Evolutionary conservation across 2,888 invertebrate genomes (phyloP).

Genomic region (Volucella inanis): DNA sequence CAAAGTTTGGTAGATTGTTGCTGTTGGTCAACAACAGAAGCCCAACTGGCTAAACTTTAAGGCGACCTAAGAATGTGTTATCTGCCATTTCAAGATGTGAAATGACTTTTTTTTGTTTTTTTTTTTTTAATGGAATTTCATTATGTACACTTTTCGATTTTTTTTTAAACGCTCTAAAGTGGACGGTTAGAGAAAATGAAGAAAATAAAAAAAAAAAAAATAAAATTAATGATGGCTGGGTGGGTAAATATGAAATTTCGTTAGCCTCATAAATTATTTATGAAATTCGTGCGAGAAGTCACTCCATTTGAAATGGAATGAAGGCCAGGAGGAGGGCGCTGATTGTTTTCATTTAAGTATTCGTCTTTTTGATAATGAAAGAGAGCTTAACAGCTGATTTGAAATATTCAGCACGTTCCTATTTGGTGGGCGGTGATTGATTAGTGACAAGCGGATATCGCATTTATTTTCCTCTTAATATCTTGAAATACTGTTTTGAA

Average conservation of each 20-base stretch:
- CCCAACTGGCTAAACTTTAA: slow-evolving; percentile 8
- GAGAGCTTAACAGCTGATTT: slow-evolving; percentile 26
- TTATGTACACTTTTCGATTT: slow-evolving; percentile 19
- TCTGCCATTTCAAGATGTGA: slow-evolving; percentile 1
- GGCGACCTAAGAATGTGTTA: slow-evolving; percentile 9
- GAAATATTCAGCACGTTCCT: slow-evolving; percentile 40
- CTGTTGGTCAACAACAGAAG: slow-evolving; percentile 8
- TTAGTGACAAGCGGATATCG: slow-evolving; percentile 21
- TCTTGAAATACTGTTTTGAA: slow-evolving; percentile 20
- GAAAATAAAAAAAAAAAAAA: slow-evolving; percentile 2
- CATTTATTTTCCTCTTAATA: slow-evolving; percentile 13
- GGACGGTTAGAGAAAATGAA: background rate
- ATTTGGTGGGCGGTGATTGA: slow-evolving; percentile 49
- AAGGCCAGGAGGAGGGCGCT: slow-evolving; percentile 21
- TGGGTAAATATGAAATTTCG: slow-evolving; percentile 60
- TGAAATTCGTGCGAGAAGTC: slow-evolving; percentile 39
- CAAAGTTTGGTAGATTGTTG: too few relatives aligned
- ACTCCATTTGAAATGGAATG: slow-evolving; percentile 19
- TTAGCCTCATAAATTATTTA: slow-evolving; percentile 67
- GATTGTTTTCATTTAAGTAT: slow-evolving; percentile 10
- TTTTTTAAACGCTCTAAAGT: slow-evolving; percentile 4
- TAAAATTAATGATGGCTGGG: slow-evolving; percentile 18
- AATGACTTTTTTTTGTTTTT: slow-evolving; percentile 8
- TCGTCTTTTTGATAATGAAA: background rate
- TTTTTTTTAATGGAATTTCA: slow-evolving; percentile 28